Evolutionary conservation across 2,797 vertebrate genomes (phyloP).

Genomic region (Chaetodon trifasciatus): DNA sequence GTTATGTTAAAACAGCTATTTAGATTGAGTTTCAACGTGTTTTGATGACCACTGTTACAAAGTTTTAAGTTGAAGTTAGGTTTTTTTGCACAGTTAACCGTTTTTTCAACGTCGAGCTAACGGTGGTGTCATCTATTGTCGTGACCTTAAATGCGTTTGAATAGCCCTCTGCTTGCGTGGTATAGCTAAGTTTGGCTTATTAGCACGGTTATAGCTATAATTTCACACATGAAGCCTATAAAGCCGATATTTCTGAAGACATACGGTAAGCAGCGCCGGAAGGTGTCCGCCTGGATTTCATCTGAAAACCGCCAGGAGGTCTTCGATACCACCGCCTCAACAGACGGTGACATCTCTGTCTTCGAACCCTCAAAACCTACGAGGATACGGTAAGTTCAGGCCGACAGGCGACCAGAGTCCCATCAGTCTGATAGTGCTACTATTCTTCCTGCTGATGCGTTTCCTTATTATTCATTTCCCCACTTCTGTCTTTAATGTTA

Average conservation of each 20-base stretch:
- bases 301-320: conserved; percentile 70
- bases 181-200: neutral
- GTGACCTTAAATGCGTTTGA: too few species aligned
- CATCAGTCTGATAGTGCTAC: too few species aligned
- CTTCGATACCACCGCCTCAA: conserved; percentile 77
- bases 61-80: neutral
- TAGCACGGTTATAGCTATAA: rapidly evolving
- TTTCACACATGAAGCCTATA: conserved; percentile 53
- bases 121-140: neutral
- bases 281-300: conserved; percentile 79
- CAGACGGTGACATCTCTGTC: conserved; percentile 68
- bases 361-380: conserved; percentile 41
- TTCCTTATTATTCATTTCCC: neutral
- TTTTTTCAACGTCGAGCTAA: neutral
- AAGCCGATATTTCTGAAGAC: conserved; percentile 77
- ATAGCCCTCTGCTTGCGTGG: too few species aligned
- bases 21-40: rapidly evolving
- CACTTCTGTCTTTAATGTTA: neutral
- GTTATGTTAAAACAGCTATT: neutral
- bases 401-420: neutral
- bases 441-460: neutral
- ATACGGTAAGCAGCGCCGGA: conserved; percentile 76
- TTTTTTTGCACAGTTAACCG: neutral
- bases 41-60: neutral
- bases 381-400: conserved; percentile 57